Conservation (phyloP, 2,113 vertebrate species). For the Ameiurus melas region DNA sequence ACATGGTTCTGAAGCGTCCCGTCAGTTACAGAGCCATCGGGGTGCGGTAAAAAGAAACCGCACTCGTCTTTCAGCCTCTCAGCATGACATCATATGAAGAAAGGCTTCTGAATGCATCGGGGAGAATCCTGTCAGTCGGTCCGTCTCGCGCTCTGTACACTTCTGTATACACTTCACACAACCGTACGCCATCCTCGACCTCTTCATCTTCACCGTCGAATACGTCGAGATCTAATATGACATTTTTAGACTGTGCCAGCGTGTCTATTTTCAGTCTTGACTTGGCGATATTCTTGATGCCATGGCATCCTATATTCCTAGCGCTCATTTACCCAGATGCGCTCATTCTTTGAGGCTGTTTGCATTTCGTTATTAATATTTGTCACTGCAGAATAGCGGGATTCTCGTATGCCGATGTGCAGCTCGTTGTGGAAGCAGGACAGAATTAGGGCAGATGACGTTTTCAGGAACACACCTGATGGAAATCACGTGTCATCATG, state of each 20-base stretch:
- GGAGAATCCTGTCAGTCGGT: conserved; percentile 15
- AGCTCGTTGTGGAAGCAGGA: background rate
- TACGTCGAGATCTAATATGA: background rate
- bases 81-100: background rate
- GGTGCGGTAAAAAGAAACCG: background rate
- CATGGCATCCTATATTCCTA: background rate
- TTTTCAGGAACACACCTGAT: too few species aligned
- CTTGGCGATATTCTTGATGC: background rate
- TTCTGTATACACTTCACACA: background rate
- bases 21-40: background rate
- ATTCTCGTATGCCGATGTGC: background rate
- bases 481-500: background rate
- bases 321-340: too few species aligned
- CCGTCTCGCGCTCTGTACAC: background rate
- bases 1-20: conserved; percentile 6
- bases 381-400: background rate
- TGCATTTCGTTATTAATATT: conserved; percentile 3
- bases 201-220: background rate
- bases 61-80: background rate
- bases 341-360: background rate
- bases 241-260: background rate
- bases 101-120: conserved; percentile 14
- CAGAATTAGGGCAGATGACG: background rate
- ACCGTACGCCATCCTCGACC: background rate
- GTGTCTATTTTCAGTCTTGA: background rate